Percentiles rank a stretch among this genome's conserved stretches.
Evolutionary conservation across 2,797 vertebrate genomes (phyloP).

Genomic region (Spondyliosoma cantharus): DNA sequence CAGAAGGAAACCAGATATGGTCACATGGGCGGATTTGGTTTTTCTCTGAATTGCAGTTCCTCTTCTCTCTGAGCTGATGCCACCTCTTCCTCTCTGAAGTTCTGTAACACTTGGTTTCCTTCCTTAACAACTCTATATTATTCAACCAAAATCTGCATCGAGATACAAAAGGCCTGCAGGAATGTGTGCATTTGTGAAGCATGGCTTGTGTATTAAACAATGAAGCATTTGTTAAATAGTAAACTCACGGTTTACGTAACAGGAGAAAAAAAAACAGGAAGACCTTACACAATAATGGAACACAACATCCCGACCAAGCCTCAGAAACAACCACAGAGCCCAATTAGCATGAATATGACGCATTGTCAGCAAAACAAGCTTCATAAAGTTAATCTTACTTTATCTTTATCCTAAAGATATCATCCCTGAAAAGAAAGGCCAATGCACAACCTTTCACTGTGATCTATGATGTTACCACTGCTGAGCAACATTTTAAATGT

Average conservation of each 20-base stretch:
- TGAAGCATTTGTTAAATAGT: background rate
- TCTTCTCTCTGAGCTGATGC: slow-evolving; percentile 57
- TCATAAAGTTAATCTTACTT: too few species aligned
- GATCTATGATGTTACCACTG: background rate
- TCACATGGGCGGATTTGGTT: slow-evolving; percentile 83
- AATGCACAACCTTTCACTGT: too few species aligned
- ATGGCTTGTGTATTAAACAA: background rate
- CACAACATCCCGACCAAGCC: background rate
- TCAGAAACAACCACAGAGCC: background rate
- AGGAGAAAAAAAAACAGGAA: background rate
- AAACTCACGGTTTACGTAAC: background rate
- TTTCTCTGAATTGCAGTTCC: slow-evolving; percentile 86
- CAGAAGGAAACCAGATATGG: slow-evolving; percentile 83
- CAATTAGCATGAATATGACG: background rate
- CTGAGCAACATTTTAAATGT: background rate
- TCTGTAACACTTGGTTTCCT: slow-evolving; percentile 45
- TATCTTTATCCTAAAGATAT: too few species aligned
- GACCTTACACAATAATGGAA: background rate
- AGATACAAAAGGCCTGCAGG: background rate
- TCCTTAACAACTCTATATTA: slow-evolving; percentile 23
- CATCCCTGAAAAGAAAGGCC: background rate
- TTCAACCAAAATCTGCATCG: slow-evolving; percentile 3
- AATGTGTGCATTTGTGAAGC: background rate
- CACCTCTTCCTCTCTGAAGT: slow-evolving; percentile 54
- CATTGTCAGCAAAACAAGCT: background rate